phyloP scores from a whole-genome alignment of 2,888 invertebrate species.

The Drosophila conformis region DNA sequence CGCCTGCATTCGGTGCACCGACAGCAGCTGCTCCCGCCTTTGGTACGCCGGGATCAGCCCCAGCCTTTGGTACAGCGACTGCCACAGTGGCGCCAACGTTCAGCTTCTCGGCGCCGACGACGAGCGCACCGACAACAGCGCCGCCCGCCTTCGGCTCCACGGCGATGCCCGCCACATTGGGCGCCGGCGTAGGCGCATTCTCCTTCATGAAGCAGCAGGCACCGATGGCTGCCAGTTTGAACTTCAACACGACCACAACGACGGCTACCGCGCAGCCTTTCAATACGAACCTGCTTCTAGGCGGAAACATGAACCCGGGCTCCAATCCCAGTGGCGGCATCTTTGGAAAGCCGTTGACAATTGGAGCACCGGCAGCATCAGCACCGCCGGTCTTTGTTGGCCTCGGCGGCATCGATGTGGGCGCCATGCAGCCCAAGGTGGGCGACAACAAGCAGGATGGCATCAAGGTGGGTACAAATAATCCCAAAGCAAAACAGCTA shows the following conservation, averaged over 20 bases:
- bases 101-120: conserved; percentile 55
- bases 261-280: conserved; percentile 74
- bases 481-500: not conserved
- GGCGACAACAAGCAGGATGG: conserved; percentile 83
- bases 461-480: conserved; percentile 64
- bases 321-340: conserved; percentile 52
- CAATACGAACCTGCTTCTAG: conserved; percentile 50
- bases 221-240: conserved; percentile 78
- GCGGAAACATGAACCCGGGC: conserved; percentile 32
- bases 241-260: conserved; percentile 81
- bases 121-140: conserved; percentile 57
- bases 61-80: conserved; percentile 34
- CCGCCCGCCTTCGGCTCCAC: conserved; percentile 64
- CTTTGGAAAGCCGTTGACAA: conserved; percentile 75
- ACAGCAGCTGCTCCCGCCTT: conserved; percentile 42
- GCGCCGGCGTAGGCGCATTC: conserved; percentile 59
- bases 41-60: conserved; percentile 24
- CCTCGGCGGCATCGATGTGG: conserved; percentile 84
- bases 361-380: conserved; percentile 59
- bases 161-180: conserved; percentile 53
- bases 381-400: conserved; percentile 80
- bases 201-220: conserved; percentile 74
- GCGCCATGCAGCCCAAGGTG: conserved; percentile 83
- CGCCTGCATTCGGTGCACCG: conserved; percentile 25
- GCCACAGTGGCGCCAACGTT: conserved; percentile 61